Evolutionary conservation across 2,113 vertebrate genomes (phyloP), one percentile per base, ranked within the genome.

Genomic region (Tetrao urogallus): DNA sequence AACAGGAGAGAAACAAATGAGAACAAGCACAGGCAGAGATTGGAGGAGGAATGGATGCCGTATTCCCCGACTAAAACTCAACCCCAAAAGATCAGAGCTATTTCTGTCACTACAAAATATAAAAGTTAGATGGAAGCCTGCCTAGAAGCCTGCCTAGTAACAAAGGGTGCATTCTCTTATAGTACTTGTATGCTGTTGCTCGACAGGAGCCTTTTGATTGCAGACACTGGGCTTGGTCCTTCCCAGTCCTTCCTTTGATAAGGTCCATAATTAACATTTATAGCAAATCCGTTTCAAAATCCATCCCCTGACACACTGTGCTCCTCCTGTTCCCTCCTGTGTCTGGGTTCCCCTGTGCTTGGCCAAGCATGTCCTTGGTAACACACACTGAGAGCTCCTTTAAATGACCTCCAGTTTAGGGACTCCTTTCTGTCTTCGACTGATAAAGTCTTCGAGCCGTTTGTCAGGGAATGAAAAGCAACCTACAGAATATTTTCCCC

Each of bases 81-180:
- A 56, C 56, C 88, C 72, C 9, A 11, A 81, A 83, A 77, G 69
- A 83, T 90, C 76, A 90, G 76, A 90, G 90, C 69, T 96, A 90
- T 93, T 93, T 94, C 80, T 67, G 86, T 67, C 91, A 91, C 28
- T 25, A 80, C 32, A 66, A 82, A 77, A 86, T 32, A 80, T 1
- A 56, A 89, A 91, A 93, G 67, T 91, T 73, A n/a, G 65, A 82
- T 73, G 92, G 91, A 86, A 93, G 72, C 67, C 72, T 95, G 90
- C 95, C 67, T 93, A 94, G 95, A 95, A 96, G 94, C 86, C 88
- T 91, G 85, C 96, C 72, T 95, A 80, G 94, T 94, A 96, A 96
- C 92, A 58, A 48, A 76, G 64, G 32, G 82, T 83, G 25, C 64
- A 71, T 81, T 85, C 83, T 24, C 92, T 90, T 83, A 86, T 38